A percentile compares a stretch with the other conserved stretches of the same genome.
Conservation (phyloP, 2,797 vertebrate genomes). For the Microctenopoma stevenorrisi region DNA sequence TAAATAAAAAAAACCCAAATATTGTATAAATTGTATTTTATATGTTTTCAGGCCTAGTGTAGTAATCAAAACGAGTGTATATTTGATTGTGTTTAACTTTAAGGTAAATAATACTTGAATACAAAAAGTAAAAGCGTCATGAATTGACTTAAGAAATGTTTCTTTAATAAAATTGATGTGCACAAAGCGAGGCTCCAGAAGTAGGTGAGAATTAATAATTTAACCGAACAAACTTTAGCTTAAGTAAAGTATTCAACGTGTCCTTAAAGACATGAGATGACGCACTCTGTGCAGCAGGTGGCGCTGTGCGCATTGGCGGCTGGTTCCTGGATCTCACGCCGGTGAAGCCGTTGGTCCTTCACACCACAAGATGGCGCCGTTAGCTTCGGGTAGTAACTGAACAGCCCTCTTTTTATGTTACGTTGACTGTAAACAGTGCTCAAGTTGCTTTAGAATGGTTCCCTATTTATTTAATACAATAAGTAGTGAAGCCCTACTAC, state of each 20-base stretch:
- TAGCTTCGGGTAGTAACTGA: not conserved
- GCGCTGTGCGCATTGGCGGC: not conserved
- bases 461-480: not conserved
- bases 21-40: conserved; percentile 6
- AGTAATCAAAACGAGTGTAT: not conserved
- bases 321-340: not conserved
- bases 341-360: conserved; percentile 6
- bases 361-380: conserved; percentile 53
- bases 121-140: not conserved
- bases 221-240: not conserved
- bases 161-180: no score
- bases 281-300: conserved; percentile 31
- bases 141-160: not conserved
- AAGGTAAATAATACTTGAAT: no score
- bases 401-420: not conserved
- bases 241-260: no score
- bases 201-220: no score
- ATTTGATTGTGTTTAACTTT: not conserved
- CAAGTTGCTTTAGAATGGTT: not conserved
- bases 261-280: not conserved
- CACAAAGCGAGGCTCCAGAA: no score
- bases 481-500: not conserved
- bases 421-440: conserved; percentile 71
- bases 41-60: conserved; percentile 7
- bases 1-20: conserved; percentile 37